Base-by-base conservation (phyloP, 2,113 vertebrate genomes). In the Cisticola juncidis region DNA sequence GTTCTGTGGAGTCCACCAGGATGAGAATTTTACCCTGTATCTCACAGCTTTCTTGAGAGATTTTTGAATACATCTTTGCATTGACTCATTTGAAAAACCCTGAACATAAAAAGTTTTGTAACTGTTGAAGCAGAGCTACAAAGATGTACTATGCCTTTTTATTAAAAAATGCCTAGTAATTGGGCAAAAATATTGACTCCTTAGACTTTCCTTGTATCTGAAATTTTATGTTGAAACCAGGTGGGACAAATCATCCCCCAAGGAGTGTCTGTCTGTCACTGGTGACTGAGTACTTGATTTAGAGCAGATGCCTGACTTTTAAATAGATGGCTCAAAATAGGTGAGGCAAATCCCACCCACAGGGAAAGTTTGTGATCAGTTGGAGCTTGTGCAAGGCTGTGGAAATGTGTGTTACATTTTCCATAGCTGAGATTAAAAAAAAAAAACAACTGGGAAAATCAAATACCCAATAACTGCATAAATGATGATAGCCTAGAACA, bases 321-420 rank as follows among this genome's bases (percentile, higher is more conserved):
- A 95, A 93, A 91, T 78, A 89, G 77, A 60, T 62, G 35, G 45
- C 66, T 94, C 45, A 83, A 85, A 92, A 82, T 61, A 93, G 85
- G 62, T 95, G 62, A 93, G 48, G 58, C 33, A 88, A 86, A 92
- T 95, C 79, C 71, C 58, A 76, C 66, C 25, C 61, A 79, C 26
- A 36, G 65, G 35, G 71, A 68, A 62, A 42, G 21, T n/a, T 36
- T 82, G 81, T 78, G 71, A 66, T 66, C 66, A 35, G 24, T 0
- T 82, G 53, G 65, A 65, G 42, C 45, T 90, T 11, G 2, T 50
- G 24, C 48, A 95, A 69, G 42, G 25, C 13, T 36, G 7, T 81
- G 54, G 58, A 84, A 92, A 91, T 56, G 8, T 26, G 56, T 76
- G 47, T 60, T 47, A 78, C 40, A 74, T 94, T 86, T 92, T 88